phyloP scores from a whole-genome alignment of 2,113 vertebrate species.

The Cololabis saira region DNA sequence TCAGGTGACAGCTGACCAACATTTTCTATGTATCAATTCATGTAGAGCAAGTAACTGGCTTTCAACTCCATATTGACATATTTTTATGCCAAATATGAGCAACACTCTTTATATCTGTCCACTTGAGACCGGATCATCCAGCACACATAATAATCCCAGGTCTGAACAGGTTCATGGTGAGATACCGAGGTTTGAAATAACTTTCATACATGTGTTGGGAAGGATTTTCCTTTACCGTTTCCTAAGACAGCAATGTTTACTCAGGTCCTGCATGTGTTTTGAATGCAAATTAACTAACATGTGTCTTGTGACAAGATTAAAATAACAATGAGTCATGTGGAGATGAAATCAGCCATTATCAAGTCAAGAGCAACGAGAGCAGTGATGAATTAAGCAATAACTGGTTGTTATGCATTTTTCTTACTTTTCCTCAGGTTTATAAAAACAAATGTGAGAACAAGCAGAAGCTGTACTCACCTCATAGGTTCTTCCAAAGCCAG shows the following conservation, averaged over 20 bases:
- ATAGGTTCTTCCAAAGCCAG: constrained; percentile 92
- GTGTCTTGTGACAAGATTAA: not conserved
- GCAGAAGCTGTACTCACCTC: constrained; percentile 84
- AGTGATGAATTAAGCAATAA: constrained; percentile 4
- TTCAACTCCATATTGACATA: no score
- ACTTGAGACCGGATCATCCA: no score
- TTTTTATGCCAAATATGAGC: no score
- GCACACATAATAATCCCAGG: no score
- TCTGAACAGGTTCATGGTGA: no score
- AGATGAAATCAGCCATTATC: not conserved
- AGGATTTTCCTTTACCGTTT: no score
- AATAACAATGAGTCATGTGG: not conserved
- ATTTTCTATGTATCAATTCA: no score
- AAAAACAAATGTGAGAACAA: not conserved
- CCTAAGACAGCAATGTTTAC: not conserved
- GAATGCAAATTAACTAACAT: constrained; percentile 4
- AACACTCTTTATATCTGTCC: no score
- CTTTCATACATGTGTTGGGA: no score
- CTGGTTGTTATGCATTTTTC: not conserved
- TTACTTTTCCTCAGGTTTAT: not conserved
- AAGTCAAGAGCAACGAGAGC: constrained; percentile 4
- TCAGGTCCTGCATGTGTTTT: not conserved
- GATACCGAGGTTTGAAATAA: no score
- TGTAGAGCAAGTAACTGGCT: no score
- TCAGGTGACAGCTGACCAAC: no score